A percentile compares a stretch with the other conserved stretches of the same genome.
These are phyloP conservation scores for Aplysina aerophoba DNA, from an alignment of 37 sponge, comb jelly and placozoan genomes.

Conservation along the genomic window DNA sequence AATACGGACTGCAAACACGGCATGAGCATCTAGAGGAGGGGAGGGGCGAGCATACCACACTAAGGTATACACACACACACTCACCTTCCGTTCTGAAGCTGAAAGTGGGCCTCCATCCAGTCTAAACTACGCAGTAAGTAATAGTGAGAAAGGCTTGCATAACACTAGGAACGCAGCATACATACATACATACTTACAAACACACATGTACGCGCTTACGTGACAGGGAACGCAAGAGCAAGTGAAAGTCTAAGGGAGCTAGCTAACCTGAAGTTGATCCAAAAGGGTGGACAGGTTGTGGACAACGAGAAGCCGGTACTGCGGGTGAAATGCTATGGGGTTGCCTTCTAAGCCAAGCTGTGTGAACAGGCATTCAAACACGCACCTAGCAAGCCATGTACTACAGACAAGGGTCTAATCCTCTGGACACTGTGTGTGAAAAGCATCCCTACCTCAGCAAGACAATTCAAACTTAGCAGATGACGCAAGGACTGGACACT, in stretches of 20 bases:
- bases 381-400: no score
- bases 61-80: neutral
- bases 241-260: neutral
- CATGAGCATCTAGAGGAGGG: no score
- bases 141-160: no score
- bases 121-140: no score
- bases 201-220: neutral
- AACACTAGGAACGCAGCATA: no score
- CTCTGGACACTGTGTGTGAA: no score
- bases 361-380: no score
- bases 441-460: no score
- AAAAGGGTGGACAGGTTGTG: constrained; percentile 49
- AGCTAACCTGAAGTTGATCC: constrained; percentile 35
- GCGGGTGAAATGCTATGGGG: constrained; percentile 56
- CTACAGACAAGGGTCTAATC: no score
- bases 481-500: no score
- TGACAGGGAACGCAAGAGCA: neutral
- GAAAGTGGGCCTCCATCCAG: constrained; percentile 64
- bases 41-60: neutral
- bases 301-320: constrained; percentile 51
- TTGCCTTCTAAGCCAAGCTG: constrained; percentile 61
- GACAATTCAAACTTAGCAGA: no score
- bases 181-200: neutral
- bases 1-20: no score
- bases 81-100: constrained; percentile 56